Conservation (phyloP, 2,888 invertebrate genomes). For the Lacanobia wlatinum region DNA sequence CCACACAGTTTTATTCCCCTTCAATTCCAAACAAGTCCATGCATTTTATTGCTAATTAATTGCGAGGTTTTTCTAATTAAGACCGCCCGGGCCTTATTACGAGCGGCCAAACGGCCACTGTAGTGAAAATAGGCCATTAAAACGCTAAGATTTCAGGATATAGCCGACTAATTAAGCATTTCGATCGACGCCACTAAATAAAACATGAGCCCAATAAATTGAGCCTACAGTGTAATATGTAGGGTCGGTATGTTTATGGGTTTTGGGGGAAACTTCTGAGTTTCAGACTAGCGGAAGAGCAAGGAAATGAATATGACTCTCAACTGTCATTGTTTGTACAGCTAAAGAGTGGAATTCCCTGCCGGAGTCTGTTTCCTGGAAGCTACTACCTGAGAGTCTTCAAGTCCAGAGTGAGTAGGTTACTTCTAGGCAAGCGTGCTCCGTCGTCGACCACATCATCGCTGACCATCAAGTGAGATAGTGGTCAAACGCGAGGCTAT, state of each 20-base stretch:
- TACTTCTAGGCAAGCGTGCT: too few species aligned
- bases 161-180: constrained; percentile 55
- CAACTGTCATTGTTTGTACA: too few species aligned
- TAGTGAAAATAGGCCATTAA: constrained; percentile 56
- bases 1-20: constrained; percentile 14
- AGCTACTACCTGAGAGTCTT: too few species aligned
- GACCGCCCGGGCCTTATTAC: constrained; percentile 48
- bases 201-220: constrained; percentile 55
- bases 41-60: constrained; percentile 61
- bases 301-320: too few species aligned
- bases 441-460: too few species aligned
- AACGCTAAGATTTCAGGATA: constrained; percentile 60
- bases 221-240: constrained; percentile 27
- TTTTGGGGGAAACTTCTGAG: neutral
- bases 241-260: neutral
- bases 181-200: constrained; percentile 51
- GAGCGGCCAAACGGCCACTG: constrained; percentile 51
- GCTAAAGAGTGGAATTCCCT: too few species aligned
- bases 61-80: constrained; percentile 62
- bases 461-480: too few species aligned
- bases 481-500: too few species aligned
- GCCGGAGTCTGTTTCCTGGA: too few species aligned
- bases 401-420: too few species aligned
- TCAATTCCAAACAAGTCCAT: constrained; percentile 39
- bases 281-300: too few species aligned